Evolutionary conservation across 2,113 vertebrate genomes (phyloP).

Genomic region (Aythya baeri): DNA sequence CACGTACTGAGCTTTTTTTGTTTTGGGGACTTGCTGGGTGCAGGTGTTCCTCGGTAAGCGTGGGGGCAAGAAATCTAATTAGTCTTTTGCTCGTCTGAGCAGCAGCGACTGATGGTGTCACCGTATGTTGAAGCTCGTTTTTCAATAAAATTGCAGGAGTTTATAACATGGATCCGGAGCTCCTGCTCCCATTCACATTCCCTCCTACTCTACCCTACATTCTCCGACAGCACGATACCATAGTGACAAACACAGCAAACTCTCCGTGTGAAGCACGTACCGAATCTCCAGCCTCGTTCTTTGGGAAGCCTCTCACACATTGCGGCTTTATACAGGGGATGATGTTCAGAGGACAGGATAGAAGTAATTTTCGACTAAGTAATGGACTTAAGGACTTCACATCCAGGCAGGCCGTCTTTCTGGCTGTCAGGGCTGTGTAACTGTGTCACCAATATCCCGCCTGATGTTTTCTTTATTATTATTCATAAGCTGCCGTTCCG

Average conservation of each 20-base stretch:
- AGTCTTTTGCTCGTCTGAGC: constrained; percentile 33
- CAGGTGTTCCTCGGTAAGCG: constrained; percentile 13
- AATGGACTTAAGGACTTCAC: not conserved
- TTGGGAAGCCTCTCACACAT: not conserved
- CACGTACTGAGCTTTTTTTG: constrained; percentile 6
- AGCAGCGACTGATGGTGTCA: constrained; percentile 1
- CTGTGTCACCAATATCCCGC: not conserved
- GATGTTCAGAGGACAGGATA: not conserved
- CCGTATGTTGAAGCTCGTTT: not conserved
- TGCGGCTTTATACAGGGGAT: not conserved
- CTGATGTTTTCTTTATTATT: constrained; percentile 32
- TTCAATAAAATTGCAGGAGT: not conserved
- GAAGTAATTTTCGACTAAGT: constrained; percentile 15
- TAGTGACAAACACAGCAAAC: not conserved
- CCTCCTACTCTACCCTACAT: constrained; percentile 4
- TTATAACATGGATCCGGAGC: constrained; percentile 8
- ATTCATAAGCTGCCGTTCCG: constrained; percentile 12
- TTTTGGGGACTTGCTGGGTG: not conserved
- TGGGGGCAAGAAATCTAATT: not conserved
- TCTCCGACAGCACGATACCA: not conserved
- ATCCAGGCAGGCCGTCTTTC: not conserved
- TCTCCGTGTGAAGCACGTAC: not conserved
- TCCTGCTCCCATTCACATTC: not conserved
- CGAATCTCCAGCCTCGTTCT: not conserved
- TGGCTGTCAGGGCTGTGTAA: not conserved